Conservation (phyloP, 2,797 vertebrate genomes). For the Masticophis lateralis region DNA sequence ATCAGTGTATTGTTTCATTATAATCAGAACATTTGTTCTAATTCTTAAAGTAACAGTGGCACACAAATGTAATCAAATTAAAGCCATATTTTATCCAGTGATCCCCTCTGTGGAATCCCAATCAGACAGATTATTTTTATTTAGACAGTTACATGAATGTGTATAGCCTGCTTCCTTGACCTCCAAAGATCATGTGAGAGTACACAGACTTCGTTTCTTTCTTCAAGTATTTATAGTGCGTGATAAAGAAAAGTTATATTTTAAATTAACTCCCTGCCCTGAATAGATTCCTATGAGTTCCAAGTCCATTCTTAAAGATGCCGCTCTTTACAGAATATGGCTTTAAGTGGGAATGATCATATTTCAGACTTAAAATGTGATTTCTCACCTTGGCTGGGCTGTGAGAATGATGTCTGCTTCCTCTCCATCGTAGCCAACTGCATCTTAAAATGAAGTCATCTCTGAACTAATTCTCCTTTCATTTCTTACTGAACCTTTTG, state of each 20-base stretch:
- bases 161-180: conserved; percentile 63
- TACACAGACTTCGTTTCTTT: conserved; percentile 60
- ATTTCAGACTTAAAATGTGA: conserved; percentile 69
- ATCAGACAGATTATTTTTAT: conserved; percentile 43
- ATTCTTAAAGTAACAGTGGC: conserved; percentile 69
- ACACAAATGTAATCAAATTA: conserved; percentile 73
- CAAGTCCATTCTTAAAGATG: conserved; percentile 67
- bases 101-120: conserved; percentile 62
- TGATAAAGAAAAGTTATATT: conserved; percentile 54
- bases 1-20: conserved; percentile 74
- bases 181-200: conserved; percentile 74
- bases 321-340: conserved; percentile 78
- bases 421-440: conserved; percentile 71
- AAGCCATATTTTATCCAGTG: conserved; percentile 81
- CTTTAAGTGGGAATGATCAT: conserved; percentile 74
- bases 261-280: conserved; percentile 43
- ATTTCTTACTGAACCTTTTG: conserved; percentile 79
- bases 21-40: conserved; percentile 73
- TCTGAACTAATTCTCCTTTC: conserved; percentile 77
- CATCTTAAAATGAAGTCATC: conserved; percentile 75
- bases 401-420: conserved; percentile 67
- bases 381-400: conserved; percentile 74
- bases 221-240: conserved; percentile 67
- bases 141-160: conserved; percentile 60
- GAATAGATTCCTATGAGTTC: conserved; percentile 49